Conservation (phyloP, 2,797 vertebrate species). For the Tarsius wallacei region DNA sequence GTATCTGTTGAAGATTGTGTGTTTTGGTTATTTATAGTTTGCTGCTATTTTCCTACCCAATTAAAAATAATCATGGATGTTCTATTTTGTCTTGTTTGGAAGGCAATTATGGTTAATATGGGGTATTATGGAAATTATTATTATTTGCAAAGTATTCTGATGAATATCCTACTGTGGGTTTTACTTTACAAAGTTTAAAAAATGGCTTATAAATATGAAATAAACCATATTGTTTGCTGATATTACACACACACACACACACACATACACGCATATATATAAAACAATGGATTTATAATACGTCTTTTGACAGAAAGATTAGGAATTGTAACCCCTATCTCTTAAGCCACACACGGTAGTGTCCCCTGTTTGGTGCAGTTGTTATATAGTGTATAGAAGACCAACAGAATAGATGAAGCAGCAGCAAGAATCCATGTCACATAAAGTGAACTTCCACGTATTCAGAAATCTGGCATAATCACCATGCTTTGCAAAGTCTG, state of each 20-base stretch:
- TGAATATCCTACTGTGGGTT: neutral
- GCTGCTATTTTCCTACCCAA: neutral
- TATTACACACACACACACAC: too few relatives aligned
- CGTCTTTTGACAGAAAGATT: conserved; percentile 8
- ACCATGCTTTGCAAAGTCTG: neutral
- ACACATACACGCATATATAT: neutral
- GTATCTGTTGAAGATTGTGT: neutral
- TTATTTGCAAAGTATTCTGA: neutral
- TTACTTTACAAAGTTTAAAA: conserved; percentile 30
- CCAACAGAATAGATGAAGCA: neutral
- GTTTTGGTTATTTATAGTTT: neutral
- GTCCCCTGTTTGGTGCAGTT: neutral
- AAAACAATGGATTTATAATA: neutral
- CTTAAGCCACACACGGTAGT: neutral
- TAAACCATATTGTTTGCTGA: neutral
- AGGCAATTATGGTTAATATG: neutral
- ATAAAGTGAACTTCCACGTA: neutral
- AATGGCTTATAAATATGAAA: neutral
- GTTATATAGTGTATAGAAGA: neutral
- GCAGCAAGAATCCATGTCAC: neutral
- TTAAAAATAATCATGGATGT: neutral
- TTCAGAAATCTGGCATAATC: conserved; percentile 3
- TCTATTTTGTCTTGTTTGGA: neutral
- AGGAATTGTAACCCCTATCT: neutral
- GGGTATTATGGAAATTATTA: neutral